Evolutionary conservation across 2,888 invertebrate species (phyloP).

Genomic region (Drosophila kokeensis): DNA sequence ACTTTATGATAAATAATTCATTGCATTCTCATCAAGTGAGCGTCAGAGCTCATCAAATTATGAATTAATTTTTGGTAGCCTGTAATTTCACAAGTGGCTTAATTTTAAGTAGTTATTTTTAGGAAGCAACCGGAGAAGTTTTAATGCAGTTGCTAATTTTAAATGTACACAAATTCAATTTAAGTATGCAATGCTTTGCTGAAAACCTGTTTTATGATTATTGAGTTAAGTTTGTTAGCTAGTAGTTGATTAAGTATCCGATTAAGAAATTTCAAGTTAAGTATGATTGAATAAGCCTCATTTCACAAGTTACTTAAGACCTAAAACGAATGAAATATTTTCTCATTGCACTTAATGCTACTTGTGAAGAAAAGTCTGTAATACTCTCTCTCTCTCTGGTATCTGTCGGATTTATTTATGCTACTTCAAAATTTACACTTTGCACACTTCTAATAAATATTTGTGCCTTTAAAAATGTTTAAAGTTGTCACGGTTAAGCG

Average conservation of each 20-base stretch:
- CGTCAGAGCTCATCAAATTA: constrained; percentile 19
- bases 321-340: background rate
- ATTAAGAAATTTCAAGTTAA: background rate
- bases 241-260: background rate
- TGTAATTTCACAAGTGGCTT: constrained; percentile 4
- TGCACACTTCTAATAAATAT: background rate
- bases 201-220: background rate
- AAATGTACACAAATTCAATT: background rate
- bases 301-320: background rate
- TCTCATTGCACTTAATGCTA: background rate
- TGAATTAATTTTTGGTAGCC: background rate
- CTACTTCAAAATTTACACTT: too few relatives aligned
- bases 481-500: background rate
- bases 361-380: background rate
- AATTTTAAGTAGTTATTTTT: constrained; percentile 9
- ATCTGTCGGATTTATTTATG: background rate
- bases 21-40: constrained; percentile 8
- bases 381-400: background rate
- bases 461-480: background rate
- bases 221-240: background rate
- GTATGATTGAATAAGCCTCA: background rate
- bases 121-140: background rate
- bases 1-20: constrained; percentile 44
- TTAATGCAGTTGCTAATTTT: background rate
- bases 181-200: background rate